Conservation (phyloP, 1,140 invertebrate species). For the Hylaeus volcanicus region DNA sequence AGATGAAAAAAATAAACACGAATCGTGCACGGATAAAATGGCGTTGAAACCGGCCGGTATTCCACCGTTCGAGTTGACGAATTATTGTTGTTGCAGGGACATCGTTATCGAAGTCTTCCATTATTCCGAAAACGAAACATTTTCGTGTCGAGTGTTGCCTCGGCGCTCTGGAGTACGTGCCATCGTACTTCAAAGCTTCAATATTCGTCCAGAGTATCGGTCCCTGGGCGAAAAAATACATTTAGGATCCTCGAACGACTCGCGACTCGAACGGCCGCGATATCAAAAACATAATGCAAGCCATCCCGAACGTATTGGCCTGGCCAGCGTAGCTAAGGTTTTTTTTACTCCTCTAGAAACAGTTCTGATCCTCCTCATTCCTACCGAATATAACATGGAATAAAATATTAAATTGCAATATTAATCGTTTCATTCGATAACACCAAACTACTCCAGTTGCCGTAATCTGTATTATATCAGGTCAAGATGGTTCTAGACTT, state of each 20-base stretch:
- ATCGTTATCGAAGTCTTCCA: constrained; percentile 3
- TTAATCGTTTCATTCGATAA: neutral
- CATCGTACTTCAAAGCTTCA: neutral
- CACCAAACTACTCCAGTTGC: neutral
- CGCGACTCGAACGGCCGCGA: neutral
- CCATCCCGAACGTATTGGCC: neutral
- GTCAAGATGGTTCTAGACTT: too few species aligned
- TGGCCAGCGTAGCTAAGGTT: too few species aligned
- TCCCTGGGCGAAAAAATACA: neutral
- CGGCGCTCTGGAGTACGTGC: neutral
- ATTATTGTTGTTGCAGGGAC: neutral
- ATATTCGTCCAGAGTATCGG: neutral
- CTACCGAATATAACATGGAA: too few species aligned
- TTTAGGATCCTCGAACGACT: neutral
- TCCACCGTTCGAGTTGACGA: neutral
- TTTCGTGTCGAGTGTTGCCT: constrained; percentile 4
- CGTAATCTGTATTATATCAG: neutral
- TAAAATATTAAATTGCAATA: too few species aligned
- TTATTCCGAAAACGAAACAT: constrained; percentile 21
- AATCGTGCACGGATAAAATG: neutral
- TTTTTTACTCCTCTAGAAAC: too few species aligned
- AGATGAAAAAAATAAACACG: neutral
- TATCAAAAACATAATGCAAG: neutral
- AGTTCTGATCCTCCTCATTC: too few species aligned
- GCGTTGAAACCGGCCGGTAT: neutral